Percentiles rank a stretch among this genome's conserved stretches.
Conservation (phyloP, 2,113 vertebrate genomes). For the Ibidorhyncha struthersii region DNA sequence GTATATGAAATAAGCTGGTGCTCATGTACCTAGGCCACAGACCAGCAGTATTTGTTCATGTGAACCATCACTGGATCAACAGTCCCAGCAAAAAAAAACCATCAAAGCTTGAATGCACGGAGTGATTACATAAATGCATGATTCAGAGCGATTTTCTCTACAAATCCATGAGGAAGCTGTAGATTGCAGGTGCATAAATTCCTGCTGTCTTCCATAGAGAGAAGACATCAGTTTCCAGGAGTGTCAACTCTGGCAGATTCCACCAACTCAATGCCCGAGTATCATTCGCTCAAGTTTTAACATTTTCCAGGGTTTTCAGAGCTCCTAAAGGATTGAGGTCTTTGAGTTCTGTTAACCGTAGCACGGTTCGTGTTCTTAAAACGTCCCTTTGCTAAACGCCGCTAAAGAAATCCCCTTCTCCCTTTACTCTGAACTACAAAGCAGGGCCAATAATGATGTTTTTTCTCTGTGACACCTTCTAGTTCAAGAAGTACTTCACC, state of each 20-base stretch:
- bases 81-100: not conserved
- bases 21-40: not conserved
- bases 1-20: not conserved
- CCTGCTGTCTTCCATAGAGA: not conserved
- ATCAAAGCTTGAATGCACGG: not conserved
- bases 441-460: not conserved
- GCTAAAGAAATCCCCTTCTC: not conserved
- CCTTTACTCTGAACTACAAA: not conserved
- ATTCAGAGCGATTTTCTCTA: not conserved
- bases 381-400: not conserved
- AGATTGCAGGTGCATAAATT: not conserved
- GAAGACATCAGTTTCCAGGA: not conserved
- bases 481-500: not conserved
- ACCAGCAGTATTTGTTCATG: not conserved
- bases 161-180: not conserved
- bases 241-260: not conserved
- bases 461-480: not conserved
- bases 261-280: too few relatives aligned
- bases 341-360: not conserved
- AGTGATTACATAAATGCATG: not conserved
- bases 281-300: not conserved
- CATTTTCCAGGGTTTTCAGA: not conserved
- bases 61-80: not conserved
- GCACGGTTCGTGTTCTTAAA: not conserved
- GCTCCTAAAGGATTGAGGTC: not conserved